Conservation (phyloP, 2,888 invertebrate genomes). For the Rhopalosiphum nymphaeae region DNA sequence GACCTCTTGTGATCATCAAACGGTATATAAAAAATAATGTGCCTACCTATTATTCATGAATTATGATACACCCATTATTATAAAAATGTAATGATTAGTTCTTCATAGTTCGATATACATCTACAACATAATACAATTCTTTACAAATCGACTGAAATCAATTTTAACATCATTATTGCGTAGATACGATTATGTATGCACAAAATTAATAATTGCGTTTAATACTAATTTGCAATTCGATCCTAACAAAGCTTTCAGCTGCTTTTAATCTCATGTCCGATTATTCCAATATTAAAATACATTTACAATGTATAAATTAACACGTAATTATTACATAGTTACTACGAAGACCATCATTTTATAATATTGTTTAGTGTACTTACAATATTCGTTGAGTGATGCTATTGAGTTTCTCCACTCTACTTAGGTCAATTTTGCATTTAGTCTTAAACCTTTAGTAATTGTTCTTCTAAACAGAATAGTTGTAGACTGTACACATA, state of each 20-base stretch:
- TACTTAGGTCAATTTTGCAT: background rate
- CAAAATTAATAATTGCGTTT: background rate
- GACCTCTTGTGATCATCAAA: background rate
- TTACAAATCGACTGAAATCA: background rate
- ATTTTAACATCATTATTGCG: background rate
- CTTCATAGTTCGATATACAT: background rate
- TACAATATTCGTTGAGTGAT: background rate
- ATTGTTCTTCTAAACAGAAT: background rate
- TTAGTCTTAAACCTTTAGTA: background rate
- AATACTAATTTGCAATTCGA: constrained; percentile 28
- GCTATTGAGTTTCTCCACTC: background rate
- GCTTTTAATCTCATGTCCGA: background rate
- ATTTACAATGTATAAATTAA: background rate
- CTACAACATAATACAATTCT: background rate
- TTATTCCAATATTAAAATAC: background rate
- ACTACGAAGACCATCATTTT: background rate
- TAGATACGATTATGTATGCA: background rate
- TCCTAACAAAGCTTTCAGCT: background rate
- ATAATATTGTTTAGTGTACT: background rate
- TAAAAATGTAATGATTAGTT: background rate
- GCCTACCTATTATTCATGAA: background rate
- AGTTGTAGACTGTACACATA: too few relatives aligned
- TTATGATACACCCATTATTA: background rate
- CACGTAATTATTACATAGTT: background rate
- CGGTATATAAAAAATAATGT: background rate